Base-by-base conservation (phyloP, 2,888 invertebrate species). In the Protophormia terraenovae region DNA sequence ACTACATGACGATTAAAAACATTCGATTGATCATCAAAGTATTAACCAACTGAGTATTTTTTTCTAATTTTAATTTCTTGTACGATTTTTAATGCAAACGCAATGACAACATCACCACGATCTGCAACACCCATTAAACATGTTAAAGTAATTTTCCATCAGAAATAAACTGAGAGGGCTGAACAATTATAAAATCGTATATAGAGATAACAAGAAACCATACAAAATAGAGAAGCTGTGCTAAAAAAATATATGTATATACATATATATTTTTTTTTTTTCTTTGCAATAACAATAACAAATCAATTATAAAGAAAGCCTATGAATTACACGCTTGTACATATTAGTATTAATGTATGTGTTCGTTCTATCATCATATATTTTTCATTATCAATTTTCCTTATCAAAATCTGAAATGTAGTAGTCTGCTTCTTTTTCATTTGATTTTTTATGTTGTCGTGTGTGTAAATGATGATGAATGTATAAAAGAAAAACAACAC, bases 151-250 rank as follows among this genome's bases (percentile, higher is more conserved):
- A 78, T 69, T 78, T 78, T 78, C 69, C 69, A 69, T 69, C 35
- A 45, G 35, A 38, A 58, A 55, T 53, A 58, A 19, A 32, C 67
- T 45, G 29, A 66, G 8, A 12, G 27, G 35, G n/a, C 53, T 22
- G 22, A 64, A n/a, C 32, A 50, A 16, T 22, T 24, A 53, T 29
- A 19, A 12, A 29, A 16, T n/a, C 55, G 24, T 71, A 8, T 45
- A 67, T 72, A 75, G 50, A 75, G 79, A 80, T 80, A 80, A 72
- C 55, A 64, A 41, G 75, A 75, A 75, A 53, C 64, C 75, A 64
- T 75, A 75, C 8, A 47, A 69, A 66, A 53, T 53, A 35, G 38
- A 75, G 64, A 64, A 38, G 62, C 38, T 50, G 67, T 47, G 29
- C 16, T 4, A 41, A 47, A 53, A n/a, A 10, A 27, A 47, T 2